phyloP scores from a whole-genome alignment of 2,888 invertebrate genomes.

The Linnaemya tessellans region DNA sequence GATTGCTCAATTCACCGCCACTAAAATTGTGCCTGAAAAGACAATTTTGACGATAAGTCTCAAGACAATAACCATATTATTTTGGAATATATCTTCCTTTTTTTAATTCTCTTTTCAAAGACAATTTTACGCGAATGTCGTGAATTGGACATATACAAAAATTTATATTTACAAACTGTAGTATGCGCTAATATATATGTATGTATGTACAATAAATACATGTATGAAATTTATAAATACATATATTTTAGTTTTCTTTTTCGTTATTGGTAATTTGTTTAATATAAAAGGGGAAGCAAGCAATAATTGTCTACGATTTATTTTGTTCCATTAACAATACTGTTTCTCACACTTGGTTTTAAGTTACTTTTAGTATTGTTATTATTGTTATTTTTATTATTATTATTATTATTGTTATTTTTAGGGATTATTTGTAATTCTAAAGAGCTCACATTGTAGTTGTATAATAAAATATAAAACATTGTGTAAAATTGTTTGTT shows the following conservation, averaged over 20 bases:
- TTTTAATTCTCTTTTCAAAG: too few relatives aligned
- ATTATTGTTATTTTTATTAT: background rate
- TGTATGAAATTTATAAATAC: slow-evolving; percentile 24
- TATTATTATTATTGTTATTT: background rate
- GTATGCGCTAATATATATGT: background rate
- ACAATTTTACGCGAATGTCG: too few relatives aligned
- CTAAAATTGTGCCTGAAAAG: too few relatives aligned
- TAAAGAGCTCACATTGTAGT: slow-evolving; percentile 19
- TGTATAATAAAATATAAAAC: slow-evolving; percentile 61
- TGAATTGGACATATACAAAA: background rate
- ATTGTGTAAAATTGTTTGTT: slow-evolving; percentile 31
- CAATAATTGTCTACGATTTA: slow-evolving; percentile 66
- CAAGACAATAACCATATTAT: too few relatives aligned
- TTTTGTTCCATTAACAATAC: slow-evolving; percentile 18
- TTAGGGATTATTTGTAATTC: background rate
- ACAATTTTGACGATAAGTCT: too few relatives aligned
- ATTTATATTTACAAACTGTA: slow-evolving; percentile 33
- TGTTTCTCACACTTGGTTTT: slow-evolving; percentile 26
- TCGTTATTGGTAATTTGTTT: slow-evolving; percentile 24
- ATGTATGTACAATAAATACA: background rate
- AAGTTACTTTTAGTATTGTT: background rate
- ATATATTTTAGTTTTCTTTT: slow-evolving; percentile 6
- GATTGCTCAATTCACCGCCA: too few relatives aligned
- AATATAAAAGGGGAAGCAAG: slow-evolving; percentile 67
- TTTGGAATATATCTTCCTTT: too few relatives aligned